These are phyloP conservation scores for Brachionus paranguensis DNA, from an alignment of 1,140 invertebrate species.

Conservation along the genomic window DNA sequence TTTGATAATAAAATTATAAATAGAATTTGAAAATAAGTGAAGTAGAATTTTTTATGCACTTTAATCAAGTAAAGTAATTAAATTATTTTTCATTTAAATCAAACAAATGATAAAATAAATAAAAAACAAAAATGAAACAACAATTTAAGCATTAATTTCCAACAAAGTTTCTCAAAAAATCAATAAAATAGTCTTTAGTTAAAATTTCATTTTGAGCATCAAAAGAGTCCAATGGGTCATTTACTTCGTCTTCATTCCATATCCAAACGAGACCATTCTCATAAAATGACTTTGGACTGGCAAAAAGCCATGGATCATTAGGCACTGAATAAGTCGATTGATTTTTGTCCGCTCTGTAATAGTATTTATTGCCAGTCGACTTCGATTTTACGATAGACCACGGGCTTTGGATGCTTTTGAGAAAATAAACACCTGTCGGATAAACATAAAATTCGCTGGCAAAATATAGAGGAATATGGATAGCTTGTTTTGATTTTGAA, in stretches of 20 bases:
- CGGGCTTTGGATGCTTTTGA: constrained; percentile 3
- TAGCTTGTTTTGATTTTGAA: not conserved
- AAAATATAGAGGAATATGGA: constrained; percentile 21
- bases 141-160: not conserved
- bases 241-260: constrained; percentile 8
- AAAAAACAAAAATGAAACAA: not conserved
- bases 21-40: not conserved
- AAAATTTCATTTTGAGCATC: not conserved
- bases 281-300: constrained; percentile 17
- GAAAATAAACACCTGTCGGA: constrained; percentile 20
- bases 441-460: constrained; percentile 9
- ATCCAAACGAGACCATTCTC: constrained; percentile 26
- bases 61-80: not conserved
- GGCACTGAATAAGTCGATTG: not conserved
- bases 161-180: not conserved
- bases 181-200: constrained; percentile 18
- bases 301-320: constrained; percentile 12
- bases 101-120: not conserved
- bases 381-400: constrained; percentile 33
- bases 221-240: not conserved
- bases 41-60: not conserved
- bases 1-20: not conserved
- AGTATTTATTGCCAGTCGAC: constrained; percentile 16
- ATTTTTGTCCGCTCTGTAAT: not conserved
- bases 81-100: not conserved